phyloP scores from a whole-genome alignment of 1,140 invertebrate species.

The Heliconius melpomene region DNA sequence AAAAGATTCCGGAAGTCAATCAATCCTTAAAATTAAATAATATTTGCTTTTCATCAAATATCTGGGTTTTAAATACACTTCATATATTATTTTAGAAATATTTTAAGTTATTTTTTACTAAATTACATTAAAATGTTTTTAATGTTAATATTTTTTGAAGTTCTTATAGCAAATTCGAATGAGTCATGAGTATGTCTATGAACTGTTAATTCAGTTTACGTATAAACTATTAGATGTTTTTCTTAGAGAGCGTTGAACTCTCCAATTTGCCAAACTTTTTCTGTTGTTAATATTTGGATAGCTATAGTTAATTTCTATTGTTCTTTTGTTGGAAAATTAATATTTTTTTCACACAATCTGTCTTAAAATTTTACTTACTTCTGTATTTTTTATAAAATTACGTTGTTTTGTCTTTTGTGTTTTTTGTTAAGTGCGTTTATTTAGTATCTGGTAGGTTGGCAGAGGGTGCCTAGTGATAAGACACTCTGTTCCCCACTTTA shows the following conservation, averaged over 20 bases:
- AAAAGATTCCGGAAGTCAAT: too few species aligned
- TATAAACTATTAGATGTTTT: conserved; percentile 2
- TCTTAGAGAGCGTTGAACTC: conserved; percentile 29
- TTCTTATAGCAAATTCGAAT: not conserved
- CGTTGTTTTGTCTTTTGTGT: too few species aligned
- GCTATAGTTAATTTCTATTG: not conserved
- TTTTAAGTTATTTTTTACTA: not conserved
- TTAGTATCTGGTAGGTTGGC: too few species aligned
- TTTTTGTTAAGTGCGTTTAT: too few species aligned
- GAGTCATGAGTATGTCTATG: not conserved
- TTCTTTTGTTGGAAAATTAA: not conserved
- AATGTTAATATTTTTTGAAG: not conserved
- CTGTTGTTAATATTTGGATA: not conserved
- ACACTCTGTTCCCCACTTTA: too few species aligned
- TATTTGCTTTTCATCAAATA: too few species aligned
- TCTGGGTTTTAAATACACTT: too few species aligned
- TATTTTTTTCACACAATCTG: not conserved
- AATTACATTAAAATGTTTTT: not conserved
- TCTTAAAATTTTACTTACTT: not conserved
- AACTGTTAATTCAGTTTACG: conserved; percentile 34
- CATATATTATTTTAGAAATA: not conserved
- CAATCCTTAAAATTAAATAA: too few species aligned
- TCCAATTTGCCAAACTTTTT: conserved; percentile 29
- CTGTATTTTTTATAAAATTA: too few species aligned
- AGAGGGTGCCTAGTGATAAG: too few species aligned